phyloP scores from a whole-genome alignment of 1,140 invertebrate genomes.

The Euborellia annulipes region DNA sequence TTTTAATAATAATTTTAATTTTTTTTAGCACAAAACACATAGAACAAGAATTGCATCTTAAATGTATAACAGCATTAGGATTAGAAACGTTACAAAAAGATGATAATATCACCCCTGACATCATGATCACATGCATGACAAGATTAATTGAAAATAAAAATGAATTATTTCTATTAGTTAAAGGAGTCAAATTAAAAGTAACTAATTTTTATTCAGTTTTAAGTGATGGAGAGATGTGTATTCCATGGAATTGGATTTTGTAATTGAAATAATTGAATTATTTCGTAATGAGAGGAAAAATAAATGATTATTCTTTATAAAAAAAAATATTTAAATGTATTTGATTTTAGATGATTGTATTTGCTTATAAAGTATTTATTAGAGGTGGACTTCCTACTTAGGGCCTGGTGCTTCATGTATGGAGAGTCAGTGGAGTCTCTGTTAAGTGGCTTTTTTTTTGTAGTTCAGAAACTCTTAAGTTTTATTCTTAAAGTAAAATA shows the following conservation, averaged over 20 bases:
- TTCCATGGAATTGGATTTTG: slow-evolving; percentile 80
- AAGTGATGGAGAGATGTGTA: slow-evolving; percentile 75
- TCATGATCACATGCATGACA: slow-evolving; percentile 73
- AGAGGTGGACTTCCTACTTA: no score
- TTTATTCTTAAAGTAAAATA: no score
- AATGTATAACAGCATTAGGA: slow-evolving; percentile 46
- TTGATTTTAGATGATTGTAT: no score
- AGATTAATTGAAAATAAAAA: slow-evolving; percentile 42
- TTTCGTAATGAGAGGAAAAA: no score
- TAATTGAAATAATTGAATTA: slow-evolving; percentile 17
- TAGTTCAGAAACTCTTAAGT: no score
- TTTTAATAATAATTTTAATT: slow-evolving; percentile 15
- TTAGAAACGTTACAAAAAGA: slow-evolving; percentile 64
- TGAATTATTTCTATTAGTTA: slow-evolving; percentile 24
- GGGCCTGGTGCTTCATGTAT: no score
- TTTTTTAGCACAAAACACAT: slow-evolving; percentile 55
- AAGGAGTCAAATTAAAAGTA: slow-evolving; percentile 52
- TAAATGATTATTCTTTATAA: no score
- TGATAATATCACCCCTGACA: slow-evolving; percentile 71
- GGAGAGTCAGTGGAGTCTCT: no score
- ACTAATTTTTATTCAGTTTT: slow-evolving; percentile 85
- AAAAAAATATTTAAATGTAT: no score
- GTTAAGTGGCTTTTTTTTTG: no score
- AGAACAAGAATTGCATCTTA: slow-evolving; percentile 49
- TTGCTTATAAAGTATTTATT: no score